phyloP scores from a whole-genome alignment of 2,113 vertebrate genomes.

The Camelus bactrianus region DNA sequence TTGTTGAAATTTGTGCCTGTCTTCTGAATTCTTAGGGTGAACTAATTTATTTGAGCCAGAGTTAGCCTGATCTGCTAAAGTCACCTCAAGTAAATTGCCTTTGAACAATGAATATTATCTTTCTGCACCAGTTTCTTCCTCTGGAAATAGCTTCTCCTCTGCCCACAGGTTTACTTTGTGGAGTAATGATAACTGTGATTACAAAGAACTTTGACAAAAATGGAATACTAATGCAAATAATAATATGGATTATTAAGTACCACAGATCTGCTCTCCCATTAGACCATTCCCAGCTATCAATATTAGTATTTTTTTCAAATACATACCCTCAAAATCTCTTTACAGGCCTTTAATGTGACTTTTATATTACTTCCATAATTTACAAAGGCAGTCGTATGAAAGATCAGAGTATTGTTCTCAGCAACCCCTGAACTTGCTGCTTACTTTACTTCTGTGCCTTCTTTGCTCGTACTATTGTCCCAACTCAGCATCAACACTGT shows the following conservation, averaged over 20 bases:
- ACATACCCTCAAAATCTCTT: conserved; percentile 4
- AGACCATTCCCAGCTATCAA: background rate
- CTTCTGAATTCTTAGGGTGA: background rate
- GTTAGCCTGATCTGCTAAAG: background rate
- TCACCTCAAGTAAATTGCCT: background rate
- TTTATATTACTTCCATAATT: conserved; percentile 6
- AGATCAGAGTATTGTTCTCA: background rate
- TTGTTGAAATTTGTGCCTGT: background rate
- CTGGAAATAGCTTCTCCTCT: background rate
- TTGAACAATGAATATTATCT: background rate
- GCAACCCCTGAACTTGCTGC: background rate
- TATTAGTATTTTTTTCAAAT: conserved; percentile 20
- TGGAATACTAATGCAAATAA: conserved; percentile 29
- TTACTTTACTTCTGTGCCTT: background rate
- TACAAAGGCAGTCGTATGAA: background rate
- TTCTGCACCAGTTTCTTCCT: background rate
- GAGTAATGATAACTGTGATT: background rate
- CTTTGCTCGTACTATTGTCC: background rate
- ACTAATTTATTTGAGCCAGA: background rate
- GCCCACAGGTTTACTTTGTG: background rate
- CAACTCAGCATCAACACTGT: background rate
- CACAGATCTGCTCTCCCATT: conserved; percentile 9
- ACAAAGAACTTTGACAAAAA: conserved; percentile 30
- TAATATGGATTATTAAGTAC: conserved; percentile 22
- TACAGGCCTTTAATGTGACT: background rate